Evolutionary conservation across 2,113 vertebrate species (phyloP).

Genomic region (Clinocottus analis): DNA sequence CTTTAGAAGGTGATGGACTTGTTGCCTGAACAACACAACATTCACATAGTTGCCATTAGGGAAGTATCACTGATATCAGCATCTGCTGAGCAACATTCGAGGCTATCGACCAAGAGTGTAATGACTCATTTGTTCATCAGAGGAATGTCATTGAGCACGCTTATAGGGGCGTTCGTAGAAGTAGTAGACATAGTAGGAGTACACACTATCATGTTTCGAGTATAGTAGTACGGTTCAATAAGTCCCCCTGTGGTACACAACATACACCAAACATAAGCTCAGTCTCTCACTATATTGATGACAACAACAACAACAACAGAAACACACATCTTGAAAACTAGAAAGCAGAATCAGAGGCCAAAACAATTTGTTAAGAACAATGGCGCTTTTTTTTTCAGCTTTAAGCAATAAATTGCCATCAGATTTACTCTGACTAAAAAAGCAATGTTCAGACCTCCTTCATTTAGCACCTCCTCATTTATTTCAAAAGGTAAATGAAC

Average conservation of each 20-base stretch:
- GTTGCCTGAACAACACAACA: slow-evolving; percentile 42
- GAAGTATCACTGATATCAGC: not conserved
- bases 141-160: not conserved
- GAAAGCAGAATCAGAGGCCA: slow-evolving; percentile 21
- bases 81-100: not conserved
- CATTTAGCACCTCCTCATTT: slow-evolving; percentile 37
- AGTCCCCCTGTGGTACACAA: not conserved
- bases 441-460: slow-evolving; percentile 49
- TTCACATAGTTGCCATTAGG: not conserved
- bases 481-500: slow-evolving; percentile 10
- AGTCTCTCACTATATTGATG: slow-evolving; percentile 17
- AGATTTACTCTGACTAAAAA: slow-evolving; percentile 45
- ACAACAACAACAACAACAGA: slow-evolving; percentile 23
- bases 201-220: not conserved
- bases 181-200: not conserved
- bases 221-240: slow-evolving; percentile 10
- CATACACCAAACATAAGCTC: not conserved
- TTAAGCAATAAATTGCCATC: slow-evolving; percentile 38
- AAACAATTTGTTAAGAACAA: slow-evolving; percentile 34
- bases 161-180: not conserved
- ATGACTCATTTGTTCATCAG: slow-evolving; percentile 49
- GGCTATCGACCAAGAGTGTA: slow-evolving; percentile 16
- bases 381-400: slow-evolving; percentile 15
- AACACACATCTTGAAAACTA: slow-evolving; percentile 13
- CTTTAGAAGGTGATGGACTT: slow-evolving; percentile 36